These are phyloP conservation scores for Panurus biarmicus DNA, from an alignment of 2,113 vertebrate species.

Conservation along the genomic window DNA sequence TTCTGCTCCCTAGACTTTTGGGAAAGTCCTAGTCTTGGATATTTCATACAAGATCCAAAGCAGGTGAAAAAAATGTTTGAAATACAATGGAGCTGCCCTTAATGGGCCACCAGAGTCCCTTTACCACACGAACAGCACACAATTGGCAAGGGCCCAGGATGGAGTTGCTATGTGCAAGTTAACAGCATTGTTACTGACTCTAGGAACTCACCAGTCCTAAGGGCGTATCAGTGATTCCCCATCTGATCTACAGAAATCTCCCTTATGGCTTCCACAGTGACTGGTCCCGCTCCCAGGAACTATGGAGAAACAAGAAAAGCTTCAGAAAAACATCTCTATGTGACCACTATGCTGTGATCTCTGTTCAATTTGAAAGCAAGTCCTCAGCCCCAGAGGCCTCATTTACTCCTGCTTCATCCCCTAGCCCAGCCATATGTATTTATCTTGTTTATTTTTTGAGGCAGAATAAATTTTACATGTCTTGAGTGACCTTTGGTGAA, in stretches of 20 bases:
- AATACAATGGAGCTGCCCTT: background rate
- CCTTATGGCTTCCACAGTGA: background rate
- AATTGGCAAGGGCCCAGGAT: background rate
- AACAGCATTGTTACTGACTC: background rate
- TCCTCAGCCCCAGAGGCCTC: background rate
- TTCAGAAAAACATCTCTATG: background rate
- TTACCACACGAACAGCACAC: background rate
- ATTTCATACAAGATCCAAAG: background rate
- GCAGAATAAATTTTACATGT: background rate
- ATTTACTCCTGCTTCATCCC: background rate
- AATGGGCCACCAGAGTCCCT: background rate
- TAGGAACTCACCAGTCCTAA: background rate
- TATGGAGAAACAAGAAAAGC: background rate
- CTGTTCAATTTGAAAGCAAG: background rate
- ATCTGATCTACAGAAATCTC: background rate
- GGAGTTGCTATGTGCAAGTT: background rate
- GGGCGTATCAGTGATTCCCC: background rate
- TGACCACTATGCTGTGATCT: accelerated
- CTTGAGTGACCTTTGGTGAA: background rate
- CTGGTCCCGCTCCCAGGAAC: background rate
- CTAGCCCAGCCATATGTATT: background rate
- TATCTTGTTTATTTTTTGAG: background rate
- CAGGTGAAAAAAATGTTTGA: background rate
- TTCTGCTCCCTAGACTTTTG: background rate
- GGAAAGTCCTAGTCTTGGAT: background rate